phyloP scores from a whole-genome alignment of 2,113 vertebrate genomes.

The Burhinus oedicnemus region DNA sequence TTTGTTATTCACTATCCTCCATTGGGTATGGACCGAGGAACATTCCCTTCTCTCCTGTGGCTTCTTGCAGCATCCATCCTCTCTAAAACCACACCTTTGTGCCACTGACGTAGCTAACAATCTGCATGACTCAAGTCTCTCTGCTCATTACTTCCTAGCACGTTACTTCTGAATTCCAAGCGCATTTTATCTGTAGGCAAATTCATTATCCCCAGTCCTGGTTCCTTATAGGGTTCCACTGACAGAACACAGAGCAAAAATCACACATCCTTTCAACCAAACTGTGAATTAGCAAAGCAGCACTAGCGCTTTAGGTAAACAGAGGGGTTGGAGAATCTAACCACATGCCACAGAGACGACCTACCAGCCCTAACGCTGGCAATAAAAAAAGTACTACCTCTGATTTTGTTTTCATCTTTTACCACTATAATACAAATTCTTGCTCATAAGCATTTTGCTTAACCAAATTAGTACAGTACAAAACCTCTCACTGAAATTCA shows the following conservation, averaged over 20 bases:
- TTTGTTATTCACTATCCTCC: neutral
- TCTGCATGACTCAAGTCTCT: neutral
- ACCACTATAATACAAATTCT: neutral
- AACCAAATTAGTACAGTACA: neutral
- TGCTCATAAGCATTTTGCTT: neutral
- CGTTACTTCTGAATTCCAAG: neutral
- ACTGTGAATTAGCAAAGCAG: neutral
- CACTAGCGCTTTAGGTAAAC: neutral
- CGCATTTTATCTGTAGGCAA: neutral
- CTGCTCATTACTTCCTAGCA: neutral
- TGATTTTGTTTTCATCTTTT: neutral
- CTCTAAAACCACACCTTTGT: neutral
- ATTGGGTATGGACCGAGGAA: neutral
- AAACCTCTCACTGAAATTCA: neutral
- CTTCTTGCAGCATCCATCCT: neutral
- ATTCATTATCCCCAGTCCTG: neutral
- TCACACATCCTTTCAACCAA: neutral
- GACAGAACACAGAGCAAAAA: neutral
- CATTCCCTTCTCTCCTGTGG: neutral
- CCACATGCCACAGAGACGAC: neutral
- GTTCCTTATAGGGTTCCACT: neutral
- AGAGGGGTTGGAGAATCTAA: neutral
- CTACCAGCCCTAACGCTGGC: neutral
- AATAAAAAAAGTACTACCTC: no score
- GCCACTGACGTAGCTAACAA: neutral